A percentile compares a stretch with the other conserved stretches of the same genome.
These are phyloP conservation scores for Perca schrenkii DNA, from an alignment of 2,113 vertebrate species.

Conservation along the genomic window DNA sequence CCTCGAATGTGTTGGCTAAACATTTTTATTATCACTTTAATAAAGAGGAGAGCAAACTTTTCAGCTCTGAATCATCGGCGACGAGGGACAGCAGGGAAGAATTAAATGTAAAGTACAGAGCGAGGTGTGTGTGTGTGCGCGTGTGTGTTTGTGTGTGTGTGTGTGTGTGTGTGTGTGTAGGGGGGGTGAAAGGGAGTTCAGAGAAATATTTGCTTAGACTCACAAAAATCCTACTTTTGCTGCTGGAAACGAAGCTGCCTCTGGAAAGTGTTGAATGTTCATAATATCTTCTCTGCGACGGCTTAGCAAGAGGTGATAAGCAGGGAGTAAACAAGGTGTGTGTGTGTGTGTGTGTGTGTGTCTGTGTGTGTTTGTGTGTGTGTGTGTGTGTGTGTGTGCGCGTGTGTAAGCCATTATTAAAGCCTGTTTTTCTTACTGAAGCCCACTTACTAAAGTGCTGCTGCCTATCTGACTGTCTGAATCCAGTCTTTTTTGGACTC, in stretches of 20 bases:
- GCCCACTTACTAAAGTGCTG: conserved; percentile 20
- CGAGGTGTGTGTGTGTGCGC: no score
- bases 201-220: conserved; percentile 56
- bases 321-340: conserved; percentile 34
- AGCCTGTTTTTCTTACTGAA: conserved; percentile 44
- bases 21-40: conserved; percentile 5
- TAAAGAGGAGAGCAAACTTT: conserved; percentile 18
- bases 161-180: not conserved
- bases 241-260: conserved; percentile 47
- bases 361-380: conserved; percentile 15
- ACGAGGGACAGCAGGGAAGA: not conserved
- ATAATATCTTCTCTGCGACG: conserved; percentile 53
- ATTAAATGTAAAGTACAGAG: not conserved
- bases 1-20: conserved; percentile 15
- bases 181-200: conserved; percentile 63
- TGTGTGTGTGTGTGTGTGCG: not conserved
- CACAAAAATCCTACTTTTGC: conserved; percentile 57
- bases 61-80: not conserved
- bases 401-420: conserved; percentile 37
- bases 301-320: conserved; percentile 55
- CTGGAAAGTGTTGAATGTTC: conserved; percentile 62
- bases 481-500: not conserved
- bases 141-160: no score
- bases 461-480: not conserved
- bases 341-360: conserved; percentile 20